Conservation (phyloP, 2,888 invertebrate species). For the Antheraea yamamai region DNA sequence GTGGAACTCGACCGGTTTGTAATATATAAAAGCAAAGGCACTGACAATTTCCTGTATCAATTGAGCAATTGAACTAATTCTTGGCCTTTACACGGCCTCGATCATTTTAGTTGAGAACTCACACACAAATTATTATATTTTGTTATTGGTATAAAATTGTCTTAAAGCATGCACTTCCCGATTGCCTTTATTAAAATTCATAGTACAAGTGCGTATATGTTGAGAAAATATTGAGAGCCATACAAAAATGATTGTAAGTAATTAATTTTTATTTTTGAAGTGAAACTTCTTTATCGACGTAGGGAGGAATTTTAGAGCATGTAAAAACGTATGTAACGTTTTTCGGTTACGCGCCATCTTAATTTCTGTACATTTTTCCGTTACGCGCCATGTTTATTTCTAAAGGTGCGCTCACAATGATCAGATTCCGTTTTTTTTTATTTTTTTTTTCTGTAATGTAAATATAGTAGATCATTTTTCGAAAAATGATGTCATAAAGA, state of each 20-base stretch:
- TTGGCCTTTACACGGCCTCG: conserved; percentile 42
- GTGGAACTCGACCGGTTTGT: not conserved
- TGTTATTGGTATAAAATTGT: conserved; percentile 28
- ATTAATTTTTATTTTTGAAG: not conserved
- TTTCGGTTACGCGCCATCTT: too few relatives aligned
- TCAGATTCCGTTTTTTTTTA: too few relatives aligned
- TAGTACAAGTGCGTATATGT: not conserved
- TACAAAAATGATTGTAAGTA: not conserved
- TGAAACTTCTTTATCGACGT: too few relatives aligned
- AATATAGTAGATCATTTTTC: too few relatives aligned
- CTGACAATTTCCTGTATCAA: conserved; percentile 32
- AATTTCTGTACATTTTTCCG: too few relatives aligned
- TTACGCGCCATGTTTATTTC: too few relatives aligned
- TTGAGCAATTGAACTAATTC: conserved; percentile 38
- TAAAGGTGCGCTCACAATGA: too few relatives aligned
- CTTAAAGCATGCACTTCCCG: conserved; percentile 43
- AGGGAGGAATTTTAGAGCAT: too few relatives aligned
- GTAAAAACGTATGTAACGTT: too few relatives aligned
- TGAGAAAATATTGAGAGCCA: not conserved
- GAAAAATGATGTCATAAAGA: too few relatives aligned
- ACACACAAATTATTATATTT: conserved; percentile 17
- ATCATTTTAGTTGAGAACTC: conserved; percentile 23
- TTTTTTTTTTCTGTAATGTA: too few relatives aligned
- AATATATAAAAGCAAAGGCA: conserved; percentile 14
- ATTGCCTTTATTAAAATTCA: conserved; percentile 28